Percentiles rank a stretch among this genome's conserved stretches.
These are phyloP conservation scores for Cosmorhoe ocellata DNA, from an alignment of 2,888 invertebrate species.

Conservation along the genomic window DNA sequence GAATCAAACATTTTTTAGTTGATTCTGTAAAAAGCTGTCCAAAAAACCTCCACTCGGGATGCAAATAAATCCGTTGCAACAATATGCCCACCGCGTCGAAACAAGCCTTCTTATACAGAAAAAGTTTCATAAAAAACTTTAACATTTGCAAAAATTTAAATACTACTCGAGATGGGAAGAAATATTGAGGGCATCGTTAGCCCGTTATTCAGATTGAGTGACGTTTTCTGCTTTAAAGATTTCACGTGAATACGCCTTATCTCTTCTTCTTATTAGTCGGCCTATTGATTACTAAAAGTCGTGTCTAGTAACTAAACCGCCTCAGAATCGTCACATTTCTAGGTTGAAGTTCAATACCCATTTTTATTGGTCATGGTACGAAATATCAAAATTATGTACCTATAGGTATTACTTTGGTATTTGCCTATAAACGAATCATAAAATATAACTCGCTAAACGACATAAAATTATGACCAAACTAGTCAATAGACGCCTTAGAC, in stretches of 20 bases:
- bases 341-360: no score
- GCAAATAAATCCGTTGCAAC: constrained; percentile 70
- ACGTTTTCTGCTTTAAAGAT: constrained; percentile 48
- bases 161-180: constrained; percentile 56
- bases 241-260: constrained; percentile 32
- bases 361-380: no score
- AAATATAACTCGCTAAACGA: no score
- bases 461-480: no score
- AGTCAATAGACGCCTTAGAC: no score
- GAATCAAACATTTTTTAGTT: constrained; percentile 59
- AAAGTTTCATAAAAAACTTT: constrained; percentile 33
- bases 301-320: no score
- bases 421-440: no score
- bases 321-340: no score
- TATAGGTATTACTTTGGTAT: no score
- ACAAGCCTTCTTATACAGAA: constrained; percentile 28
- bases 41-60: constrained; percentile 66
- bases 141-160: constrained; percentile 66
- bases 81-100: constrained; percentile 66
- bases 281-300: neutral
- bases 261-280: no score
- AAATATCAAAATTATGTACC: no score
- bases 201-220: constrained; percentile 66
- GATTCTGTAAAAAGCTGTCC: constrained; percentile 63
- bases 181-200: constrained; percentile 72